Base-by-base conservation (phyloP, 2,113 vertebrate species). In the Forbesichthys agassizii region DNA sequence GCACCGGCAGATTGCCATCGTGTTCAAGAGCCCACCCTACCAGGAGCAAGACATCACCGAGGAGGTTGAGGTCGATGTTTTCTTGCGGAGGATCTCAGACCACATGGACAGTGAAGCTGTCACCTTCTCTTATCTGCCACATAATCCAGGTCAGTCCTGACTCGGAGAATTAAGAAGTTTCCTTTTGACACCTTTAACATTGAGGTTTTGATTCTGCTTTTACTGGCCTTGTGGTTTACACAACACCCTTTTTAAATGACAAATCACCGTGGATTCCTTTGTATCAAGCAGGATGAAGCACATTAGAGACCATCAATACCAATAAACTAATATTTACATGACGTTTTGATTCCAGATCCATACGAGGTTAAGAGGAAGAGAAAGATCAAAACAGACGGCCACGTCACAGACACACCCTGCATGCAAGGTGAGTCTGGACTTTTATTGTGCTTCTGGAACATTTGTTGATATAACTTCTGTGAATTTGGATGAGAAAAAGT, bases 1-100 rank as follows among this genome's bases (percentile, higher is more conserved):
- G 13, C 96, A 98, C 78, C 91, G 95, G 18, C 96, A 98, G 88
- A 95, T 98, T 0, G 96, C 96, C 82, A 96, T 98, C 0, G 95
- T 98, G 53, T 95, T 98, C 75, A 96, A 95, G 84, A 95, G 94
- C 0, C 96, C 96, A 0, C 95, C 96, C 0, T 96, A 95, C 42
- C 90, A 92, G 81, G 94, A 96, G 79, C 92, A 95, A 79, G 91
- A 94, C 72, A 87, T 98, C 53, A 49, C 20, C 0, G 93, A 94
- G 27, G 95, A 95, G 0, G 91, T 94, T 1, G 91, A 91, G 0
- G 96, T 96, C 53, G 89, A 79, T 0, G 92, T 98, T 0, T 83
- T 78, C 69, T 89, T 97, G 20, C 93, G 95, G 5, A 92, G 96
- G 3, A 88, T 95, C 20, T 96, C 96, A 0, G 96, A 96, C 14